Evolutionary conservation across 2,797 vertebrate genomes (phyloP).

Genomic region (Neosilurus mollespiculum): DNA sequence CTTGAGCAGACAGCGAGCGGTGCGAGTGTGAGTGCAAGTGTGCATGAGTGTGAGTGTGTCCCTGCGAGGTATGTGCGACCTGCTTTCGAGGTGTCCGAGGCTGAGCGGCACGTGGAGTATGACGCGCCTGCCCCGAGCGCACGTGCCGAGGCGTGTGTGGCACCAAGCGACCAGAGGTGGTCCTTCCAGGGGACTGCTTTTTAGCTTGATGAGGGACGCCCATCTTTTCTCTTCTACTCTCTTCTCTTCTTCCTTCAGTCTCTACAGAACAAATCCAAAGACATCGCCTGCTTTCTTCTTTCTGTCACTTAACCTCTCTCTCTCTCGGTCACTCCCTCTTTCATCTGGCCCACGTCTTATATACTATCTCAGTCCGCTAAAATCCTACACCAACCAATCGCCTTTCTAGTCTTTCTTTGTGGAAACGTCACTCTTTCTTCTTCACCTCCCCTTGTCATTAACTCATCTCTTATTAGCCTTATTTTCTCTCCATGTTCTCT

Average conservation of each 20-base stretch:
- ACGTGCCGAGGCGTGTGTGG: slow-evolving; percentile 55
- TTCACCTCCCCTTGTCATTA: slow-evolving; percentile 43
- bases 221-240: slow-evolving; percentile 64
- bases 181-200: slow-evolving; percentile 63
- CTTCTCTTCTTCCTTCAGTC: slow-evolving; percentile 52
- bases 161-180: slow-evolving; percentile 56
- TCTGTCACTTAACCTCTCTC: neutral
- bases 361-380: slow-evolving; percentile 65
- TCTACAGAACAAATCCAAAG: slow-evolving; percentile 16
- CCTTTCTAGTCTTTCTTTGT: slow-evolving; percentile 54
- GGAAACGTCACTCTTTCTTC: slow-evolving; percentile 44
- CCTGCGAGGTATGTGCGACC: slow-evolving; percentile 55
- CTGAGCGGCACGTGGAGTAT: slow-evolving; percentile 60
- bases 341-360: slow-evolving; percentile 71
- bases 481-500: slow-evolving; percentile 31
- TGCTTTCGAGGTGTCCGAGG: slow-evolving; percentile 61
- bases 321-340: slow-evolving; percentile 55
- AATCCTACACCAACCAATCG: slow-evolving; percentile 75
- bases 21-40: slow-evolving; percentile 27
- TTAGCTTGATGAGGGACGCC: slow-evolving; percentile 70
- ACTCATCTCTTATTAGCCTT: slow-evolving; percentile 50
- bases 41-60: slow-evolving; percentile 44
- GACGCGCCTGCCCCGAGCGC: slow-evolving; percentile 55
- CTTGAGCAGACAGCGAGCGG: slow-evolving; percentile 41
- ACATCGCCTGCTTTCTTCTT: slow-evolving; percentile 51